Evolutionary conservation across 2,797 vertebrate genomes (phyloP).

Genomic region (Miopithecus talapoin): DNA sequence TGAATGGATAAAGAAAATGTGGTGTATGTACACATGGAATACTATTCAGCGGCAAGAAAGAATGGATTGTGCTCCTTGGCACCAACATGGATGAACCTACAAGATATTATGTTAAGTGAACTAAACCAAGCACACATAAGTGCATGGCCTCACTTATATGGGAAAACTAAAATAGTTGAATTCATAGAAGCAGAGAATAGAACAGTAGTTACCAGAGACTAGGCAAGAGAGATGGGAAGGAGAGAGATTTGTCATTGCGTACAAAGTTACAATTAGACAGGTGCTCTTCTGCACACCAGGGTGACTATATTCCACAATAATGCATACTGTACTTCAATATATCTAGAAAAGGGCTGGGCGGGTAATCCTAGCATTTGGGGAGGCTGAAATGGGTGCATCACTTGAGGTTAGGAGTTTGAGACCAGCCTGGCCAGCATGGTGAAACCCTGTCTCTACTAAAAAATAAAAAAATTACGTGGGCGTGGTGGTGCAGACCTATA

Average conservation of each 20-base stretch:
- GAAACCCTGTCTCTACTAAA: not conserved
- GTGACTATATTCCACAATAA: not conserved
- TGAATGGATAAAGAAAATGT: not conserved
- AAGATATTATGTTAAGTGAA: not conserved
- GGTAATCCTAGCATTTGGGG: not conserved
- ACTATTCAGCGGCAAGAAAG: not conserved
- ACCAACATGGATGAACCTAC: not conserved
- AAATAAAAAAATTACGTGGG: not conserved
- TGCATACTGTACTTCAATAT: not conserved
- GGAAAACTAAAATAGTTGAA: not conserved
- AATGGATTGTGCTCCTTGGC: not conserved
- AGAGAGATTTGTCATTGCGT: not conserved
- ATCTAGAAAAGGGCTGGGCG: not conserved
- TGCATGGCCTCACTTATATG: not conserved
- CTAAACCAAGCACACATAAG: not conserved
- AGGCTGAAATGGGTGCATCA: not conserved
- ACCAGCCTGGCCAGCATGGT: not conserved
- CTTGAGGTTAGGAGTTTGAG: not conserved
- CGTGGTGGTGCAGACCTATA: accelerated
- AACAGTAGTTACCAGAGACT: not conserved
- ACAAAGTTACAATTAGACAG: not conserved
- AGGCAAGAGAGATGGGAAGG: not conserved
- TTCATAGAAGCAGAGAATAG: not conserved
- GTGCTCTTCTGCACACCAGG: not conserved
- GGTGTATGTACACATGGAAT: not conserved